Evolutionary conservation across 2,888 invertebrate genomes (phyloP).

Genomic region (Diarsia brunnea): DNA sequence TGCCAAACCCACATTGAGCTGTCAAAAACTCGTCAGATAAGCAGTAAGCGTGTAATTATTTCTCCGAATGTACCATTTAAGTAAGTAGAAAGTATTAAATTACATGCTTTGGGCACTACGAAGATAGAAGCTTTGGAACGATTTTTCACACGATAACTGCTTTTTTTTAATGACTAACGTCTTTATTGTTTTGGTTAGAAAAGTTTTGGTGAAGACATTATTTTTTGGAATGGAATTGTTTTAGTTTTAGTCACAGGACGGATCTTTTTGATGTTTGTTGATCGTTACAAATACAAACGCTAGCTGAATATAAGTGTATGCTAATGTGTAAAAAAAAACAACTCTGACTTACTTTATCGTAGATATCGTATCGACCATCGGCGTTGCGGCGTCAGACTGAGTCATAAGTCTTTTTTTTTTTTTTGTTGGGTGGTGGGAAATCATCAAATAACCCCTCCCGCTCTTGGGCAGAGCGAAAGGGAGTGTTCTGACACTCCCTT

Average conservation of each 20-base stretch:
- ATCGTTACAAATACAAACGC: not conserved
- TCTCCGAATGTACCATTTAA: constrained; percentile 80
- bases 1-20: constrained; percentile 84
- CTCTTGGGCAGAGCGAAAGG: no score
- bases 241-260: constrained; percentile 23
- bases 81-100: constrained; percentile 86
- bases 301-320: not conserved
- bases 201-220: constrained; percentile 67
- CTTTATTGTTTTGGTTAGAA: constrained; percentile 81
- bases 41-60: constrained; percentile 84
- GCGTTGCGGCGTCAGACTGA: no score
- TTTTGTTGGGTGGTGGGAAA: no score
- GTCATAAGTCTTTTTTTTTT: no score
- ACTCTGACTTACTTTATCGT: no score
- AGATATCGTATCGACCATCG: no score
- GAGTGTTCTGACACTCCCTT: no score
- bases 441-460: no score
- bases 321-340: not conserved
- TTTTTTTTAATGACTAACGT: constrained; percentile 79
- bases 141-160: constrained; percentile 86
- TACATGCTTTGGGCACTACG: constrained; percentile 78
- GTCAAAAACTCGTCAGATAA: constrained; percentile 84
- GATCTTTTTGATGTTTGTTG: constrained; percentile 9
- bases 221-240: constrained; percentile 43
- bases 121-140: constrained; percentile 75